These are phyloP conservation scores for Cyrtonyx montezumae DNA, from an alignment of 2,113 vertebrate species.

Conservation along the genomic window DNA sequence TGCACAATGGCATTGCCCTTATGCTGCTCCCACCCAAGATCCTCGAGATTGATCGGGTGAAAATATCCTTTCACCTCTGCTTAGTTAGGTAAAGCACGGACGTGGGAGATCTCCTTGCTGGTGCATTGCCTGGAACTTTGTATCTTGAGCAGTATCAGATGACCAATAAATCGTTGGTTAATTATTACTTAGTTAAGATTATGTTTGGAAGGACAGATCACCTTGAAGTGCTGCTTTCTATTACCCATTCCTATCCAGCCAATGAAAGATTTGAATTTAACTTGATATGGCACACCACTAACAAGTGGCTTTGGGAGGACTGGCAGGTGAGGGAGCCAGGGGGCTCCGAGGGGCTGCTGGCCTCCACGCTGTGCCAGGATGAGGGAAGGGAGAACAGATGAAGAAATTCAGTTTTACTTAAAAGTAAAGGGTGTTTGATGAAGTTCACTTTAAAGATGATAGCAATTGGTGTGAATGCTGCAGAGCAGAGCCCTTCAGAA, in stretches of 20 bases:
- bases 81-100: background rate
- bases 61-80: background rate
- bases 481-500: background rate
- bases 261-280: conserved; percentile 40
- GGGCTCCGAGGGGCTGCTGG: no score
- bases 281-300: background rate
- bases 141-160: conserved; percentile 31
- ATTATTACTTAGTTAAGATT: conserved; percentile 62
- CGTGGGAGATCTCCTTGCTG: background rate
- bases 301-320: background rate
- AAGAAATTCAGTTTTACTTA: background rate
- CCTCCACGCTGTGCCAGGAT: no score
- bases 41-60: background rate
- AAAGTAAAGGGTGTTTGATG: background rate
- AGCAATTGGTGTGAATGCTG: background rate
- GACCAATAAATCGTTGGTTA: conserved; percentile 57
- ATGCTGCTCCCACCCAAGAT: background rate
- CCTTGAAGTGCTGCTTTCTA: conserved; percentile 50
- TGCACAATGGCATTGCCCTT: background rate
- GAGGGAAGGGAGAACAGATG: background rate
- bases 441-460: background rate
- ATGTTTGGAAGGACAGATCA: conserved; percentile 42
- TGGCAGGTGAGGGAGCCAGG: background rate
- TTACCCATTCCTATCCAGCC: conserved; percentile 1
- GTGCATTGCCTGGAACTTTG: background rate